Evolutionary conservation across 2,113 vertebrate species (phyloP), one percentile per base, ranked within the genome.

Genomic region (Ovibos moschatus): DNA sequence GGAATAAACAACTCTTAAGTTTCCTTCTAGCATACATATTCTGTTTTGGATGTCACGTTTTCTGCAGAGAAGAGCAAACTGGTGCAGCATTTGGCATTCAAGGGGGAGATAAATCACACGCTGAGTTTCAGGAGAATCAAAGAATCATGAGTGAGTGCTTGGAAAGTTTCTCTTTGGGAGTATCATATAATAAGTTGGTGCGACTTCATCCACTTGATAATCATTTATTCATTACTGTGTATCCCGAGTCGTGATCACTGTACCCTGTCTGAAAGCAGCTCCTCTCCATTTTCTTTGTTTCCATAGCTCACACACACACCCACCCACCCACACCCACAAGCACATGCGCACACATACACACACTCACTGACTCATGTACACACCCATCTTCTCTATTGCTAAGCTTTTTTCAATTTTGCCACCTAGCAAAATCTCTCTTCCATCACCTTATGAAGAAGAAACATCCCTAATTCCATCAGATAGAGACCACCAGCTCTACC

Each of bases 41-140:
- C 40, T 87, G 62, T 62, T 88, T 83, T 16, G n/a, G 21, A 71
- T 55, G 43, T 23, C 10, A 21, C 7, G 17, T 82, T 94, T 91
- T 95, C 93, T 89, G 45, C 4, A 71, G 28, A 94, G 25, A 91
- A 96, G 33, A 94, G 25, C 89, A 96, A 87, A 89, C 91, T 51
- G 51, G 84, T 6, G 7, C 23, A 33, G 17, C 3, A 25, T 79
- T 91, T 81, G 30, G 12, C 64, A 53, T 36, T 74, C 3, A 1
- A 58, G 51, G 36, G 76, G n/a, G 57, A 92, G 36, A 62, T 43
- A 43, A 84, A 36, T 97, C 33, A 43, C 3, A n/a, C 1, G 6
- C 17, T 62, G 60, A 58, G 60, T 87, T 71, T 74, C 60, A 55
- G 64, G 47, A 55, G 19, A 88, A 88, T 40, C 17, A 79, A 93